Evolutionary conservation across 37 sponge, comb jelly and placozoan genomes (phyloP).

Genomic region (Chondrilla cf. caribensis): DNA sequence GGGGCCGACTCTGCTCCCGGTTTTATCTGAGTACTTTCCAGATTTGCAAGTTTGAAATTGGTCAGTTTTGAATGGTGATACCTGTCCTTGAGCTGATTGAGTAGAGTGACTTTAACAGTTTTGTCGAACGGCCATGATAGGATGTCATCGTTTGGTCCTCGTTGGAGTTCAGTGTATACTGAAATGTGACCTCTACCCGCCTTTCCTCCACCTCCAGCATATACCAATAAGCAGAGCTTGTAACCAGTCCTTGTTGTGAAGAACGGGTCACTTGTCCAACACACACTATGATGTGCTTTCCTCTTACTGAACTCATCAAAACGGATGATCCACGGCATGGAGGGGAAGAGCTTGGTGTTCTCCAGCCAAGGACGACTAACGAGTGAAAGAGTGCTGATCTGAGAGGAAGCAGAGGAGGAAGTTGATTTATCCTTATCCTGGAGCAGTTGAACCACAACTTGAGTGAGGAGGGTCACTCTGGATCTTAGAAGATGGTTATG

Average conservation of each 20-base stretch:
- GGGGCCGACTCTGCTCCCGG: neutral
- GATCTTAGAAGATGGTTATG: neutral
- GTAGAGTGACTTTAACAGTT: neutral
- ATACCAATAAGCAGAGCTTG: neutral
- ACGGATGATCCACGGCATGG: neutral
- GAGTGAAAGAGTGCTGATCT: too few relatives aligned
- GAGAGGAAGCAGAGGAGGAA: too few relatives aligned
- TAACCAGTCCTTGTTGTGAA: neutral
- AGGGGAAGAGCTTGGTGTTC: neutral
- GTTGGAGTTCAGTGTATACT: neutral
- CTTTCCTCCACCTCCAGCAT: neutral
- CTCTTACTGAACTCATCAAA: neutral
- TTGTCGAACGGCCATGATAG: neutral
- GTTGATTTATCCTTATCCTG: neutral
- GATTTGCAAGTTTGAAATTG: neutral
- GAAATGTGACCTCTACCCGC: neutral
- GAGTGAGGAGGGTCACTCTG: neutral
- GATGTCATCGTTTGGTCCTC: constrained; percentile 20
- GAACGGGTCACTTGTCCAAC: neutral
- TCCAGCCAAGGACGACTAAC: constrained; percentile 25
- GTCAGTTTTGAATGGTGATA: neutral
- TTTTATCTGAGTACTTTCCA: neutral
- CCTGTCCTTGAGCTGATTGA: neutral
- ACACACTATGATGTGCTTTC: neutral
- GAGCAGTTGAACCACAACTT: neutral